These are phyloP conservation scores for Microtus montanus DNA, from an alignment of 2,113 vertebrate species.

Conservation along the genomic window DNA sequence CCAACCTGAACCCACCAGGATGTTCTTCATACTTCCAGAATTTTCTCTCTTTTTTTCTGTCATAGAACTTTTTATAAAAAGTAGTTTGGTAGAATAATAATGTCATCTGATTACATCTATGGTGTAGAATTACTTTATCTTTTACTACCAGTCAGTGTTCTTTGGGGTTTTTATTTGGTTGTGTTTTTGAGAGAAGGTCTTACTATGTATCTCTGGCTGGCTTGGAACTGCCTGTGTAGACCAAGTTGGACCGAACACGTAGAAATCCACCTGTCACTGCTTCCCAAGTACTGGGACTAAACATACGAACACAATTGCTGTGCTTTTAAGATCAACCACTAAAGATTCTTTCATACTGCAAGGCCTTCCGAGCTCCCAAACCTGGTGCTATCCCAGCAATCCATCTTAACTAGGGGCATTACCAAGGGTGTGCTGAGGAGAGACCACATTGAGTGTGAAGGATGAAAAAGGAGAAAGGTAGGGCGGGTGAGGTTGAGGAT, in stretches of 20 bases:
- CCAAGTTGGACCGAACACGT: too few relatives aligned
- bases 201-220: background rate
- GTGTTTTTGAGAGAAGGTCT: background rate
- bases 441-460: background rate
- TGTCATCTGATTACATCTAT: background rate
- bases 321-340: background rate
- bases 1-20: background rate
- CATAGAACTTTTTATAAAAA: background rate
- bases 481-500: background rate
- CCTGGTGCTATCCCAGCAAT: background rate
- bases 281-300: background rate
- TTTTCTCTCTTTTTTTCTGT: background rate
- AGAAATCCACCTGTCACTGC: background rate
- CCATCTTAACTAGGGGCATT: background rate
- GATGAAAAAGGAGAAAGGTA: background rate
- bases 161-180: background rate
- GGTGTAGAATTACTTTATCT: conserved; percentile 3
- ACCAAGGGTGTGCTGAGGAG: background rate
- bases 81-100: background rate
- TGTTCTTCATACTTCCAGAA: background rate
- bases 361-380: background rate
- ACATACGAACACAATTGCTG: background rate
- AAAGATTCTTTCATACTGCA: background rate
- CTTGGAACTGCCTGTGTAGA: background rate
- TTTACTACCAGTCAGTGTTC: background rate